phyloP scores from a whole-genome alignment of 2,113 vertebrate genomes.

The Pelusios castaneus region DNA sequence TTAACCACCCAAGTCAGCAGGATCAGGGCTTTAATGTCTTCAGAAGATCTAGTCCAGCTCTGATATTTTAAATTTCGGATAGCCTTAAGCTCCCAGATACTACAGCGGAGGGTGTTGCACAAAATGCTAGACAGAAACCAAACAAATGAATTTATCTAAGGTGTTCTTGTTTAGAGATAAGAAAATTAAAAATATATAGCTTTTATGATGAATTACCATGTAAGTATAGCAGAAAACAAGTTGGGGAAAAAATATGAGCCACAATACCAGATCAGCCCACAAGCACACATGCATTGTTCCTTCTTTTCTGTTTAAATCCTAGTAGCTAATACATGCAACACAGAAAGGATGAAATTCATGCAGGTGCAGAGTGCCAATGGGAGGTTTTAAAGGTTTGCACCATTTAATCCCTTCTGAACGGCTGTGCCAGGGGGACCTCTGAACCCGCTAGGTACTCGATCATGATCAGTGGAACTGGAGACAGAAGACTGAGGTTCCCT shows the following conservation, averaged over 20 bases:
- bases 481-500: neutral
- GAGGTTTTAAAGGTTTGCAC: neutral
- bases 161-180: neutral
- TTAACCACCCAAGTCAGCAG: neutral
- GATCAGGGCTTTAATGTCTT: neutral
- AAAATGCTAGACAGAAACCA: neutral
- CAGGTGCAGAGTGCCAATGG: neutral
- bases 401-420: neutral
- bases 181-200: neutral
- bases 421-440: neutral
- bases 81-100: neutral
- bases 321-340: neutral
- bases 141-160: neutral
- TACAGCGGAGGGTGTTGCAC: rapidly evolving
- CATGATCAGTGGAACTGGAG: neutral
- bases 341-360: neutral
- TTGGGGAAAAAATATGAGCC: neutral
- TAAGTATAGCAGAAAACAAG: neutral
- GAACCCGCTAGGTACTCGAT: neutral
- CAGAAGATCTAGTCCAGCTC: neutral
- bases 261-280: neutral
- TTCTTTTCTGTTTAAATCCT: neutral
- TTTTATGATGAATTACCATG: neutral
- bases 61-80: neutral
- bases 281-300: neutral